Percentiles rank a stretch among this genome's conserved stretches.
Conservation (phyloP, 1,140 invertebrate genomes). For the Gryon sp. region DNA sequence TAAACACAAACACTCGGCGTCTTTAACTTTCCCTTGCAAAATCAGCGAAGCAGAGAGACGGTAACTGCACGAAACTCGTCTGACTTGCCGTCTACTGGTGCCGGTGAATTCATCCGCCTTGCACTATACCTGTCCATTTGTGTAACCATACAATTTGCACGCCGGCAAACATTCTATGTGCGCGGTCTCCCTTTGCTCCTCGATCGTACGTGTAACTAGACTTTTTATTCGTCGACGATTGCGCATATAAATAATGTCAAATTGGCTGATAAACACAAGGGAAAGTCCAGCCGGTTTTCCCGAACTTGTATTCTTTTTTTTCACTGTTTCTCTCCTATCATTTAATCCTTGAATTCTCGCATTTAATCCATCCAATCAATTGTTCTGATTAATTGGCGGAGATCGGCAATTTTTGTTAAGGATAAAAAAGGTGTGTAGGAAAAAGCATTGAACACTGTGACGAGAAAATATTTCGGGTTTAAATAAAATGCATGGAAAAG, state of each 20-base stretch:
- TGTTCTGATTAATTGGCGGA: no score
- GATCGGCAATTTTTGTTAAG: no score
- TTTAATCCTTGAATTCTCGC: not conserved
- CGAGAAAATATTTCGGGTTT: no score
- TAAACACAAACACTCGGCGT: no score
- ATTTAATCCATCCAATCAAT: no score
- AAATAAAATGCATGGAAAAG: no score
- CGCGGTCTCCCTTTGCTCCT: slow-evolving; percentile 21
- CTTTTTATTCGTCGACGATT: slow-evolving; percentile 30
- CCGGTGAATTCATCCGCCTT: slow-evolving; percentile 55
- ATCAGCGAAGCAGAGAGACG: slow-evolving; percentile 70
- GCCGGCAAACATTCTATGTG: slow-evolving; percentile 46
- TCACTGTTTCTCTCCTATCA: no score
- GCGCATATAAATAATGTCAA: slow-evolving; percentile 46
- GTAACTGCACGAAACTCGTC: slow-evolving; percentile 65
- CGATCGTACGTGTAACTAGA: slow-evolving; percentile 4
- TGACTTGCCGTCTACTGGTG: slow-evolving; percentile 60
- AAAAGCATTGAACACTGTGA: no score
- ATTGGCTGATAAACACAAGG: slow-evolving; percentile 36
- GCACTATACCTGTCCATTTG: slow-evolving; percentile 61
- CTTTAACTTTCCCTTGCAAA: slow-evolving; percentile 69
- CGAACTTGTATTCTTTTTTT: no score
- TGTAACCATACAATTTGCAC: slow-evolving; percentile 63
- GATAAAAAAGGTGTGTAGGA: no score
- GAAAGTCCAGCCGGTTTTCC: slow-evolving; percentile 44